phyloP scores from a whole-genome alignment of 2,113 vertebrate species.

The Lasiurus cinereus region DNA sequence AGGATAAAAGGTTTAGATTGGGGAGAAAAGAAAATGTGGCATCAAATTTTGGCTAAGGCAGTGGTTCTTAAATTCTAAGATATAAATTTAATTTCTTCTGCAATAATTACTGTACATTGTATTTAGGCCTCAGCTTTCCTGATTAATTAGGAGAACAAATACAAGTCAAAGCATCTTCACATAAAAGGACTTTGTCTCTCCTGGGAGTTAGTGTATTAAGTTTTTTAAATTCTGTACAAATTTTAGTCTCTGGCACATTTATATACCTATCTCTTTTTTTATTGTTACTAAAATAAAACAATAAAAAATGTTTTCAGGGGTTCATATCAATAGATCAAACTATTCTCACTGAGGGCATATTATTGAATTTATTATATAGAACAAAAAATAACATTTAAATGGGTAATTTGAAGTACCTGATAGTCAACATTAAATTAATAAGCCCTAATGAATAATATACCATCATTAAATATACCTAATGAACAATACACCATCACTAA shows the following conservation, averaged over 20 bases:
- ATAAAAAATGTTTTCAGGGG: not conserved
- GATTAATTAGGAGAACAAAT: not conserved
- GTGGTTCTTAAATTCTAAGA: not conserved
- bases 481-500: not conserved
- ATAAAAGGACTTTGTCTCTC: not conserved
- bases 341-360: not conserved
- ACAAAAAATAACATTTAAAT: conserved; percentile 30
- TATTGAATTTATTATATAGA: not conserved
- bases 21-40: not conserved
- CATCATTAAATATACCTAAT: too few relatives aligned
- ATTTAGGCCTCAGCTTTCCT: not conserved
- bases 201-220: not conserved
- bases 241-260: not conserved
- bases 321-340: not conserved
- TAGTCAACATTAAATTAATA: conserved; percentile 27
- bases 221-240: not conserved
- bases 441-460: conserved; percentile 3
- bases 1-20: not conserved
- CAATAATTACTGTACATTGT: not conserved
- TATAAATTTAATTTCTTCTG: not conserved
- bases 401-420: not conserved
- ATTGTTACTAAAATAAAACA: not conserved
- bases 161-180: not conserved
- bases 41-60: not conserved
- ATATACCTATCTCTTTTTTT: not conserved